Percentiles rank a stretch among this genome's conserved stretches.
phyloP scores from a whole-genome alignment of 2,113 vertebrate genomes.

The Dicaeum eximium region DNA sequence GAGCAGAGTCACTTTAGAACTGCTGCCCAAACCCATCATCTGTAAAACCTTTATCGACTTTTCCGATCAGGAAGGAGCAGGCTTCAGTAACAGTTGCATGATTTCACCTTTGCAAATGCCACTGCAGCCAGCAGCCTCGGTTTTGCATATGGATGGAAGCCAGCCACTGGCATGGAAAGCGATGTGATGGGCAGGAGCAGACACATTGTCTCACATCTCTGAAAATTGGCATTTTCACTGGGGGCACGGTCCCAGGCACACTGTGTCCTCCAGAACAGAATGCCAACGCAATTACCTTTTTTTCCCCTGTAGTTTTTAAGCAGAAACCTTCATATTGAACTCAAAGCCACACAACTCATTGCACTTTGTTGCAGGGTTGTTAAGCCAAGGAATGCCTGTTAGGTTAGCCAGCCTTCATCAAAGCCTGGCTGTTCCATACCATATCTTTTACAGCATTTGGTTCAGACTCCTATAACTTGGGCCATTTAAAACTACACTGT shows the following conservation, averaged over 20 bases:
- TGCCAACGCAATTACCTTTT: background rate
- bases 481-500: background rate
- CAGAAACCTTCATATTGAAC: background rate
- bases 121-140: background rate
- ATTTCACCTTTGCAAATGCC: conserved; percentile 39
- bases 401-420: background rate
- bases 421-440: background rate
- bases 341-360: background rate
- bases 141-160: background rate
- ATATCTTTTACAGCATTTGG: background rate
- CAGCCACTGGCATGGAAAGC: conserved; percentile 12
- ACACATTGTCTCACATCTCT: background rate
- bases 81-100: background rate
- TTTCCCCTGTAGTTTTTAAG: background rate
- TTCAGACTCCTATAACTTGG: background rate
- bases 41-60: background rate
- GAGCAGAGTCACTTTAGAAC: background rate
- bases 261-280: background rate
- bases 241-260: fast-evolving
- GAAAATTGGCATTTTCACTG: conserved; percentile 23
- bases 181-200: conserved; percentile 15
- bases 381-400: background rate
- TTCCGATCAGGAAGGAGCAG: background rate
- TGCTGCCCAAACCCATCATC: background rate
- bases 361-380: background rate